Conservation (phyloP, 1,140 invertebrate species). For the Epicauta chinensis region DNA sequence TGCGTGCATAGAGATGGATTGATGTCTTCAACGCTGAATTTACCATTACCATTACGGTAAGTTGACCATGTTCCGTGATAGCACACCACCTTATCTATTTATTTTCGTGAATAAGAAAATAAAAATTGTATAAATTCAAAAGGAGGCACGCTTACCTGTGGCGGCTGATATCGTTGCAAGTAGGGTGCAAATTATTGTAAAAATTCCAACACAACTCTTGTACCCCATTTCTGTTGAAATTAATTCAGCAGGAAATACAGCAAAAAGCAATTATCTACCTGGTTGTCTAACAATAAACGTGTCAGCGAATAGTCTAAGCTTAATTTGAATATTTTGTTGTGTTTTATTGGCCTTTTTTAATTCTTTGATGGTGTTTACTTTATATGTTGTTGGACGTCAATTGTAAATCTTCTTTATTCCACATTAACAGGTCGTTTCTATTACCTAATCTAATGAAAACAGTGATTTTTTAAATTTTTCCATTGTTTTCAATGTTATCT, state of each 20-base stretch:
- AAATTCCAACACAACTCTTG: background rate
- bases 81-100: slow-evolving; percentile 48
- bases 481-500: too few species aligned
- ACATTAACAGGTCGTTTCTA: too few species aligned
- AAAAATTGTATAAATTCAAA: background rate
- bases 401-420: too few species aligned
- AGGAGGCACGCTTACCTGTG: slow-evolving; percentile 11
- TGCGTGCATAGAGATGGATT: slow-evolving; percentile 67
- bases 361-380: too few species aligned
- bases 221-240: slow-evolving; percentile 10
- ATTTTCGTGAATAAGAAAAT: background rate
- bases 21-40: slow-evolving; percentile 59
- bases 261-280: too few species aligned
- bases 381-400: too few species aligned
- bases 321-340: too few species aligned
- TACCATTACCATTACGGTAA: slow-evolving; percentile 57
- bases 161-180: slow-evolving; percentile 6
- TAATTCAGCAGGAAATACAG: slow-evolving; percentile 1
- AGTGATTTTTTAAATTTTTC: too few species aligned
- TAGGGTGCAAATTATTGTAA: background rate
- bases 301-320: too few species aligned
- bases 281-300: too few species aligned
- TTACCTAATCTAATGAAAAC: too few species aligned
- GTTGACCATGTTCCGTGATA: slow-evolving; percentile 71
- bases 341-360: too few species aligned